Evolutionary conservation across 2,113 vertebrate genomes (phyloP), one percentile per base, ranked within the genome.

Genomic region (Mus spicilegus): DNA sequence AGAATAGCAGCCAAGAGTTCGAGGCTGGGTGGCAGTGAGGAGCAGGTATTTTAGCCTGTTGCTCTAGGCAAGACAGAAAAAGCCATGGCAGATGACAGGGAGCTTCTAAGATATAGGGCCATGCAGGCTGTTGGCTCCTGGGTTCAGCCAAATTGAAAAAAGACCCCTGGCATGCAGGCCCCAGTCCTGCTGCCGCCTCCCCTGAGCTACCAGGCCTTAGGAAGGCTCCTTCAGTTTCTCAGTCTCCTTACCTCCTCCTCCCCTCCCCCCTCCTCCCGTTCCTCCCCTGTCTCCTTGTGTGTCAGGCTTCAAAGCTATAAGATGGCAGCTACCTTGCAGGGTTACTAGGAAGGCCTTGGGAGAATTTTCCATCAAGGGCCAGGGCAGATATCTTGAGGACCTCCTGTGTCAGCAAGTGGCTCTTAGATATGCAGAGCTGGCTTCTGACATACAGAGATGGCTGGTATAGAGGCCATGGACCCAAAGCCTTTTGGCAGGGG

Each of bases 91-190:
- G 49, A n/a, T 39, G 88, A 54, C 65, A 0, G 6, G 33, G 26
- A 17, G n/a, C 3, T 56, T 51, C 30, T 61, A 42, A 80, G 82
- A 82, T n/a, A 51, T 65, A 81, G 16, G 12, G 39, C 14, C 14
- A 5, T 30, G 26, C 67, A 54, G 10, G 58, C 10, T 20, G 14
- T 10, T 17, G 49, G 56, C 14, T 30, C 24, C 0, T 2, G 42
- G 30, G 75, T 51, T 91, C 49, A 17, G 14, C 61, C 46, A 54
- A 85, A 63, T 58, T 91, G 54, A 56, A 19, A 33, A 17, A 49
- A 39, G 13, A 2, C 3, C 58, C 0, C 11, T 28, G 33, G 51
- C 1, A 4, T 1, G 42, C 8, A 67, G 28, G 61, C 61, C 61
- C 58, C 16, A 67, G 61, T 39, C 39, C 8, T 30, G 39, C 39